Percentiles rank a stretch among this genome's conserved stretches.
Evolutionary conservation across 2,113 vertebrate species (phyloP).

Genomic region (Prinia subflava): DNA sequence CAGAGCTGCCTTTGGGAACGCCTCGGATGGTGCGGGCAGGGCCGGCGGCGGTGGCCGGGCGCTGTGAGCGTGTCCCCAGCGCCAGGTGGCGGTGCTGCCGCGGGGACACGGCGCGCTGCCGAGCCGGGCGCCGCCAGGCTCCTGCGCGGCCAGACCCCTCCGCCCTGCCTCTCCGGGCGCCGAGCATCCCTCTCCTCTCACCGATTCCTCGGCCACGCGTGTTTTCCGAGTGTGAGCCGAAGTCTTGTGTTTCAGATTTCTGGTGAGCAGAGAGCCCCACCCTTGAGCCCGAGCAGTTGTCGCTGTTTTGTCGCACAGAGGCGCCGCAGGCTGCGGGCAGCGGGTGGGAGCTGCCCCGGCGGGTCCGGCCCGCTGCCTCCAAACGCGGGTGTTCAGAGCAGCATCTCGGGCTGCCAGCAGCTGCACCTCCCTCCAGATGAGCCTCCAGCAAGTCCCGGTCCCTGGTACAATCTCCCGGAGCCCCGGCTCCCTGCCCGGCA

Average conservation of each 20-base stretch:
- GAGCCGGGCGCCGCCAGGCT: accelerated
- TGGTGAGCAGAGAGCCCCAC: background rate
- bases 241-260: background rate
- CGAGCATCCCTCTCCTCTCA: background rate
- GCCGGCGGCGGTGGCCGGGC: accelerated
- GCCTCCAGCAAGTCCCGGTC: too few species aligned
- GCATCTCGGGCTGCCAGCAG: background rate
- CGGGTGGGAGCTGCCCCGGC: background rate
- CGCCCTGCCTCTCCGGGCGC: too few species aligned
- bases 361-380: background rate
- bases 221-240: background rate
- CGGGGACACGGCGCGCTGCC: background rate
- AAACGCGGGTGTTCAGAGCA: background rate
- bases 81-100: conserved; percentile 15
- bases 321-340: background rate
- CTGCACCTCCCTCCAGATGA: background rate
- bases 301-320: background rate
- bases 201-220: accelerated
- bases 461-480: background rate
- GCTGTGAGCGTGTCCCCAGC: background rate
- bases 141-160: background rate
- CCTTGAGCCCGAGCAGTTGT: background rate
- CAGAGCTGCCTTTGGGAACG: background rate
- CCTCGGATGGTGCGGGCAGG: background rate
- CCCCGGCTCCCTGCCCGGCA: background rate